Conservation (phyloP, 2,113 vertebrate genomes). For the Sceloporus tristichus region DNA sequence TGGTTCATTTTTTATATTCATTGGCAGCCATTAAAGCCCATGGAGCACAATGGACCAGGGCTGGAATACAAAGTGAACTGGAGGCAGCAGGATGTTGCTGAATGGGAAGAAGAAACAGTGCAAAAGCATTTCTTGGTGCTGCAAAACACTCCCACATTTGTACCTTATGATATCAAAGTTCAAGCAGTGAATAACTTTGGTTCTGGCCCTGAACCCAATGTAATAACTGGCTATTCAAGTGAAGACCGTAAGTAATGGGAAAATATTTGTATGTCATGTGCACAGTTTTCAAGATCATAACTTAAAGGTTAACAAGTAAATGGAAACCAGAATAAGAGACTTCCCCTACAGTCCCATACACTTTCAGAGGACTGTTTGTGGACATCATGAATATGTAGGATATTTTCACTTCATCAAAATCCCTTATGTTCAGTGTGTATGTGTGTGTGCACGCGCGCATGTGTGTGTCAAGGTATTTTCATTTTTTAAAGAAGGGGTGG, state of each 20-base stretch:
- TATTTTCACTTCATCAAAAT: neutral
- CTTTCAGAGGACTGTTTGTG: neutral
- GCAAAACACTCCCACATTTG: conserved; percentile 88
- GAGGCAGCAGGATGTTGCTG: conserved; percentile 80
- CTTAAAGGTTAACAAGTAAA: fast-evolving
- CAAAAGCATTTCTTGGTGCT: conserved; percentile 89
- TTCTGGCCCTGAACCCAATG: conserved; percentile 85
- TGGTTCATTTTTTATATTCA: conserved; percentile 24
- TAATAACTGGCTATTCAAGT: conserved; percentile 88
- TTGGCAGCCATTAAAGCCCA: conserved; percentile 85
- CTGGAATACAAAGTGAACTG: conserved; percentile 94
- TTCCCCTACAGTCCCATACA: neutral
- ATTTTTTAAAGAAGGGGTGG: neutral
- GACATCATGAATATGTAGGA: no score
- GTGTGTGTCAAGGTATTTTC: no score
- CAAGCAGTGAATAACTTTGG: conserved; percentile 90
- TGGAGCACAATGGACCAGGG: conserved; percentile 91
- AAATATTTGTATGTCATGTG: fast-evolving
- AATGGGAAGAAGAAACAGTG: conserved; percentile 89
- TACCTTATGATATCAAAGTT: conserved; percentile 93
- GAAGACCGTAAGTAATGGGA: conserved; percentile 89
- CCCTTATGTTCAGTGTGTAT: neutral
- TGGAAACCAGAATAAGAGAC: neutral
- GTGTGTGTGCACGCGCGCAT: no score
- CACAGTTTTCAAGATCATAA: neutral